Conservation (phyloP, 2,113 vertebrate species). For the Ptychochromis oligacanthus region DNA sequence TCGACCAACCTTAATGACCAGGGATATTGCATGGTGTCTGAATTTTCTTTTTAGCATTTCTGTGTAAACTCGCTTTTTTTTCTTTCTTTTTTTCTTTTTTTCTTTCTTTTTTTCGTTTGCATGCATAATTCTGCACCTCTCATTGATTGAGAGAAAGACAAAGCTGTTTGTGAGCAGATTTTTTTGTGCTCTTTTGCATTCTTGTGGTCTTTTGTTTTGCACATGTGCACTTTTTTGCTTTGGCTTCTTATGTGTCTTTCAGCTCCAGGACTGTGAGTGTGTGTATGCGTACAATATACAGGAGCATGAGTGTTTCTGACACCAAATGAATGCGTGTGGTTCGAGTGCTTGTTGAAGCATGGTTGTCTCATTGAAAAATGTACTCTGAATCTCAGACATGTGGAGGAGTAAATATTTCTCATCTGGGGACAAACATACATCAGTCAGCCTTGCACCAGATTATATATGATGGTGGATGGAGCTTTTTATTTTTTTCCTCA, state of each 20-base stretch:
- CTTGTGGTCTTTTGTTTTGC: neutral
- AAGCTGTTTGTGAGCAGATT: neutral
- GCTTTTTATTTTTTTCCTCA: neutral
- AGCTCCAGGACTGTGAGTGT: neutral
- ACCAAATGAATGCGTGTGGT: constrained; percentile 10
- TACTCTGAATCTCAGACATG: constrained; percentile 63
- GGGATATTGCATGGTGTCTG: neutral
- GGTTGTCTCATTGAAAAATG: constrained; percentile 67
- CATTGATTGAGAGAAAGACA: constrained; percentile 13
- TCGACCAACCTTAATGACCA: constrained; percentile 17
- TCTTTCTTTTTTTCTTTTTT: neutral
- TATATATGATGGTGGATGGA: constrained; percentile 43
- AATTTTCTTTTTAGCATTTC: constrained; percentile 6
- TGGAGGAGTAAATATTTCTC: constrained; percentile 79
- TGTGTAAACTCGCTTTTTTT: neutral
- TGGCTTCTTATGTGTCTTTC: neutral
- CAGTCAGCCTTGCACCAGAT: constrained; percentile 56
- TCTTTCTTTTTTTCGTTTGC: neutral
- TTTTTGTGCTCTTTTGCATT: neutral
- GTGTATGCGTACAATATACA: neutral
- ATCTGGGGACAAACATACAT: constrained; percentile 73
- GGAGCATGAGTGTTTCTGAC: constrained; percentile 15
- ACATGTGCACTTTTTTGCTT: neutral
- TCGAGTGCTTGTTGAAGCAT: constrained; percentile 47
- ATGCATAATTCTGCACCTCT: constrained; percentile 16